Conservation (phyloP, 2,113 vertebrate genomes). For the Neodon shergylaensis region DNA sequence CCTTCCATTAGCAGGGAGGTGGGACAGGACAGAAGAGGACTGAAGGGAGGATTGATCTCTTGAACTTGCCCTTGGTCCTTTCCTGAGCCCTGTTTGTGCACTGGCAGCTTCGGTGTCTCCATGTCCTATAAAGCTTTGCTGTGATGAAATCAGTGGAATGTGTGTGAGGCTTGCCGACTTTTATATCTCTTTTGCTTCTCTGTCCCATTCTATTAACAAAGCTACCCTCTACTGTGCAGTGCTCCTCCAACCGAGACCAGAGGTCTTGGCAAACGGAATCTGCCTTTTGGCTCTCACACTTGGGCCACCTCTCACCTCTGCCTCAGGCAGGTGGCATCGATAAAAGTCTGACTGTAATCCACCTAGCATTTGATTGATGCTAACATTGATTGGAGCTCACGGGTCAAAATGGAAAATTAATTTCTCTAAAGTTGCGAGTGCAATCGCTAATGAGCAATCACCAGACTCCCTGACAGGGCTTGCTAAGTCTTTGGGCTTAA, state of each 20-base stretch:
- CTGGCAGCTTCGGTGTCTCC: rapidly evolving
- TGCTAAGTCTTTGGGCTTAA: background rate
- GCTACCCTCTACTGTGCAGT: background rate
- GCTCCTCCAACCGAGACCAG: background rate
- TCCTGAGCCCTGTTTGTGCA: background rate
- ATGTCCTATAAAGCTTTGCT: background rate
- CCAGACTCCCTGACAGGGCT: background rate
- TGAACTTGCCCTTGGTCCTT: background rate
- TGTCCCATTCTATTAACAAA: background rate
- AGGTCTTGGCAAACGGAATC: background rate
- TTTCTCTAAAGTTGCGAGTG: background rate
- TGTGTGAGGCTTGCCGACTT: background rate
- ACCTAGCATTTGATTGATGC: conserved; percentile 44
- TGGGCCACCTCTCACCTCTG: background rate
- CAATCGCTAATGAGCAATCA: conserved; percentile 4
- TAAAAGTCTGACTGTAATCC: conserved; percentile 13
- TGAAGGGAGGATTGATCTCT: background rate
- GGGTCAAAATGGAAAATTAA: conserved; percentile 54
- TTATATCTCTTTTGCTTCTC: background rate
- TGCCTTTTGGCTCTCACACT: background rate
- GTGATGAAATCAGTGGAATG: background rate
- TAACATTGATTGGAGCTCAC: conserved; percentile 26
- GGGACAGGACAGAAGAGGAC: background rate
- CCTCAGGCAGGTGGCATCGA: conserved; percentile 4
- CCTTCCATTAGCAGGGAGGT: background rate